A percentile compares a stretch with the other conserved stretches of the same genome.
phyloP scores from a whole-genome alignment of 2,113 vertebrate species.

The Oenanthe oenanthe region DNA sequence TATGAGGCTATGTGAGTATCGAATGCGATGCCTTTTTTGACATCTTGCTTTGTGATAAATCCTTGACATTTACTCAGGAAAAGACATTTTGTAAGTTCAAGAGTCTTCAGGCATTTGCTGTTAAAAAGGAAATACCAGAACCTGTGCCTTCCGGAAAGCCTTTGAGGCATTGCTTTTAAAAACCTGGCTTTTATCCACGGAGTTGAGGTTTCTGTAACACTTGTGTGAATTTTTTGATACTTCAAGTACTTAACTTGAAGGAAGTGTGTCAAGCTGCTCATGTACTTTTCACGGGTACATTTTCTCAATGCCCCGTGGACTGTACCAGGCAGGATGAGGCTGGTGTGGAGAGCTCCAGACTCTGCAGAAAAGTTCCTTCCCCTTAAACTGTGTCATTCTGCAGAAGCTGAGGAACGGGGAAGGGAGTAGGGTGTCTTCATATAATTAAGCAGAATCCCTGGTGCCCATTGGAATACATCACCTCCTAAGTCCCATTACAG shows the following conservation, averaged over 20 bases:
- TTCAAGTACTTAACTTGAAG: neutral
- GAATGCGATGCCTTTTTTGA: neutral
- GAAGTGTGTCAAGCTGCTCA: neutral
- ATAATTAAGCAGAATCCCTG: neutral
- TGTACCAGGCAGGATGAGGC: neutral
- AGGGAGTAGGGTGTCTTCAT: accelerated
- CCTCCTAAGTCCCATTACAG: too few species aligned
- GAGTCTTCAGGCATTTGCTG: neutral
- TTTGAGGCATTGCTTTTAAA: neutral
- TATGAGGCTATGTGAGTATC: neutral
- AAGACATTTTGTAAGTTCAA: neutral
- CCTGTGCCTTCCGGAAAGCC: neutral
- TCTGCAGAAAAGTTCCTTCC: neutral
- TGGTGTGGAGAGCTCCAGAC: neutral
- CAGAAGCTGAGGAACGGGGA: neutral
- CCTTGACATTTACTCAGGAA: neutral
- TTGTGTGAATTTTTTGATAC: neutral
- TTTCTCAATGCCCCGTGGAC: accelerated
- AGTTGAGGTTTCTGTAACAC: neutral
- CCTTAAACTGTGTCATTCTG: neutral
- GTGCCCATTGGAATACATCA: neutral
- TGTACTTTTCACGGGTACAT: neutral
- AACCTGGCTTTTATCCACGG: neutral
- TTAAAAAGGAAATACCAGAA: neutral
- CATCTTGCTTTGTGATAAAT: neutral